Percentiles rank a stretch among this genome's conserved stretches.
Conservation (phyloP, 1,140 invertebrate species). For the Araneus ventricosus region DNA sequence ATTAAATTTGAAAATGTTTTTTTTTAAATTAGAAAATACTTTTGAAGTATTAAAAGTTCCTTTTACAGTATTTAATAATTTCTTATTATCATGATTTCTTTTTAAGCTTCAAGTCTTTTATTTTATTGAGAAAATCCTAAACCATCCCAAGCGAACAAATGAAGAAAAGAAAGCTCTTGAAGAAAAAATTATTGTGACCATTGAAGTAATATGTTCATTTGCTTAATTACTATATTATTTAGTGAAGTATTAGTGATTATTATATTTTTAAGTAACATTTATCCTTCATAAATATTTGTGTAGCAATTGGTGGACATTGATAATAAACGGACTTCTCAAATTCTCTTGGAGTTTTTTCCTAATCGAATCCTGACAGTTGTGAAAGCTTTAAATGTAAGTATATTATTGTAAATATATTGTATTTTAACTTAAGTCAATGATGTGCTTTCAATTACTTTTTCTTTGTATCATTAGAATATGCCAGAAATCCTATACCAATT, state of each 20-base stretch:
- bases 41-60: too few species aligned
- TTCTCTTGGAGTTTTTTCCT: conserved; percentile 78
- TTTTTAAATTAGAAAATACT: too few species aligned
- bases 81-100: conserved; percentile 30
- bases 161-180: conserved; percentile 78
- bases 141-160: conserved; percentile 77
- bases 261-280: conserved; percentile 6
- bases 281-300: conserved; percentile 49
- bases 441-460: background rate
- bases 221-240: background rate
- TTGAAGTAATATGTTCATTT: conserved; percentile 64
- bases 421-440: background rate
- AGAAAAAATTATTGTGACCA: conserved; percentile 71
- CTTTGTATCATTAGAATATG: conserved; percentile 78
- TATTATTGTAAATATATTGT: background rate
- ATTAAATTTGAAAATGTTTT: too few species aligned
- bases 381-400: conserved; percentile 67
- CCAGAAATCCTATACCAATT: conserved; percentile 83
- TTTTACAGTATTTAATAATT: background rate
- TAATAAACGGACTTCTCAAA: conserved; percentile 79
- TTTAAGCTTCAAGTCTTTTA: conserved; percentile 80
- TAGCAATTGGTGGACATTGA: conserved; percentile 81
- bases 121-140: conserved; percentile 80
- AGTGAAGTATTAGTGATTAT: background rate
- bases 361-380: conserved; percentile 77